Evolutionary conservation across 2,113 vertebrate genomes (phyloP).

Genomic region (Saguinus imperator): DNA sequence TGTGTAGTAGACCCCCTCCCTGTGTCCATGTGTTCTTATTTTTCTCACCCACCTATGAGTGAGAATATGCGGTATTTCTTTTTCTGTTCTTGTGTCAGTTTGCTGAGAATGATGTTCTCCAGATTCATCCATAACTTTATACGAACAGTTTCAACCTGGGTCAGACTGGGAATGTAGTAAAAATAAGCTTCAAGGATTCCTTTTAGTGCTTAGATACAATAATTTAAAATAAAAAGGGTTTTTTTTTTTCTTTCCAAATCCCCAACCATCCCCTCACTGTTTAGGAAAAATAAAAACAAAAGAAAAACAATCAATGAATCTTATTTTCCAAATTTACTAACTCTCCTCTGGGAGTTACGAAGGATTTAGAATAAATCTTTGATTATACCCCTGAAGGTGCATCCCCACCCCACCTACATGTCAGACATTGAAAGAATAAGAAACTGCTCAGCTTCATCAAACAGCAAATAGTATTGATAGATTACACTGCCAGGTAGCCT

Average conservation of each 20-base stretch:
- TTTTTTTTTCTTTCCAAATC: not conserved
- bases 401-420: not conserved
- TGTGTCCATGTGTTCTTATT: too few relatives aligned
- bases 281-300: slow-evolving; percentile 4
- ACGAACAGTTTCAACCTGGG: not conserved
- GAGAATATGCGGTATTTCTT: too few relatives aligned
- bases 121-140: not conserved
- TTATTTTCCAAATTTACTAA: slow-evolving; percentile 37
- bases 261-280: not conserved
- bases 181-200: not conserved
- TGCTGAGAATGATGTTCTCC: too few relatives aligned
- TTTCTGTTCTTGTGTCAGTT: too few relatives aligned
- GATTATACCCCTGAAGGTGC: not conserved
- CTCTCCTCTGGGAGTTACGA: not conserved
- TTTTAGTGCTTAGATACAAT: not conserved
- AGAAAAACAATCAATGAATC: not conserved
- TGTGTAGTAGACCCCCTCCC: too few relatives aligned
- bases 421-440: not conserved
- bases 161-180: not conserved
- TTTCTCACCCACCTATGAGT: too few relatives aligned
- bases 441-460: not conserved
- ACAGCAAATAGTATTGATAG: not conserved
- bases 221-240: not conserved
- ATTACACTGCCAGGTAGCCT: not conserved
- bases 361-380: not conserved